Percentiles rank a stretch among this genome's conserved stretches.
Conservation (phyloP, 2,888 invertebrate species). For the Thymelicus acteon region DNA sequence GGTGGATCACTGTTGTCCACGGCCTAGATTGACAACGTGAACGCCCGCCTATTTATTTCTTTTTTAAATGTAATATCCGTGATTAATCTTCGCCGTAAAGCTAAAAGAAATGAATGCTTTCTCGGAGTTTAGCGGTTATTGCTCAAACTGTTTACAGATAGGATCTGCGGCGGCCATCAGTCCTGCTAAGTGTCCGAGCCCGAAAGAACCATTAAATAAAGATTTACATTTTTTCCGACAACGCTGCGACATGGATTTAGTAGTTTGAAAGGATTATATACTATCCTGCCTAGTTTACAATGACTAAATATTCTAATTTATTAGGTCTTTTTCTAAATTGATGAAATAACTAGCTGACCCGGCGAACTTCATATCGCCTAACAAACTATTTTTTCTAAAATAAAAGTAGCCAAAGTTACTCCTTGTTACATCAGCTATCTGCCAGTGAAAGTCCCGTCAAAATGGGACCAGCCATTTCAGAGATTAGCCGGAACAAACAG, state of each 20-base stretch:
- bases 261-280: constrained; percentile 9
- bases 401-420: no score
- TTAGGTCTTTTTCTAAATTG: no score
- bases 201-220: constrained; percentile 33
- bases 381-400: no score
- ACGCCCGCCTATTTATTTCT: background rate
- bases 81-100: constrained; percentile 13
- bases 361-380: no score
- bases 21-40: background rate
- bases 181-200: constrained; percentile 34
- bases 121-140: constrained; percentile 32
- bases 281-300: no score
- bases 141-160: constrained; percentile 34
- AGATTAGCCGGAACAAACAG: no score
- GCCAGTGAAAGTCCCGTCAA: no score
- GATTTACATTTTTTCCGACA: constrained; percentile 32
- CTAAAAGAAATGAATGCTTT: constrained; percentile 32
- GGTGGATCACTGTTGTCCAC: background rate
- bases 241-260: constrained; percentile 21
- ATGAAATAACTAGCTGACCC: no score
- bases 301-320: no score
- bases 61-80: constrained; percentile 1
- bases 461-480: no score
- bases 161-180: constrained; percentile 35
- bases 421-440: no score